These are phyloP conservation scores for Halcyon leucocephala DNA, from an alignment of 2,797 vertebrate genomes.

Conservation along the genomic window DNA sequence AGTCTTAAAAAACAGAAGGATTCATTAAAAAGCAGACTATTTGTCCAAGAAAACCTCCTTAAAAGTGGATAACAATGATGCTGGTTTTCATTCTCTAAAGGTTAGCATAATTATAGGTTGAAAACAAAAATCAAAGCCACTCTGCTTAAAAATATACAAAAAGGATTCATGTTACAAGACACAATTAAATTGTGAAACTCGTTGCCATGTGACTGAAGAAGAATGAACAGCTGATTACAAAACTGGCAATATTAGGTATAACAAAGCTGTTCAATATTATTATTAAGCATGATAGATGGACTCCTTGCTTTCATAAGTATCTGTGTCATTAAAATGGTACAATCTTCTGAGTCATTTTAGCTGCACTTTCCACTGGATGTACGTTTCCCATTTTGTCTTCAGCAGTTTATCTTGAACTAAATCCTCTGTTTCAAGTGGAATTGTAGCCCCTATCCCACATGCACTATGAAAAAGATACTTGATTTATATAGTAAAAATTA, in stretches of 20 bases:
- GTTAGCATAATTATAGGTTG: not conserved
- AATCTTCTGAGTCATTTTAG: not conserved
- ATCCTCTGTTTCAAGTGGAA: not conserved
- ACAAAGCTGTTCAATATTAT: not conserved
- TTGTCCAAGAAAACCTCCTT: not conserved
- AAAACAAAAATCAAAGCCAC: not conserved
- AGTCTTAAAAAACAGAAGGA: not conserved
- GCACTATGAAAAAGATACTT: not conserved
- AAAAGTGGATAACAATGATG: not conserved
- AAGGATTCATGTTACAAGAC: not conserved
- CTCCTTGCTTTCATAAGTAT: not conserved
- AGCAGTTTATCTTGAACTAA: not conserved
- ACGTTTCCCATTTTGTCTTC: not conserved
- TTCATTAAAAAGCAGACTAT: not conserved
- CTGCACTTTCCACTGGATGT: not conserved
- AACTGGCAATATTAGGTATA: not conserved
- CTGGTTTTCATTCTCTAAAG: not conserved
- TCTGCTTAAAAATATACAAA: not conserved
- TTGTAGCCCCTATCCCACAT: not conserved
- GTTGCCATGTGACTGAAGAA: not conserved
- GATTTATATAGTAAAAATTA: not conserved
- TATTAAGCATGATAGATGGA: not conserved
- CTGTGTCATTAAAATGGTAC: not conserved
- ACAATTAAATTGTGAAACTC: not conserved
- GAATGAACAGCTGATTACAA: not conserved